Evolutionary conservation across 2,113 vertebrate species (phyloP), one percentile per base, ranked within the genome.

Genomic region (Varanus komodoensis): DNA sequence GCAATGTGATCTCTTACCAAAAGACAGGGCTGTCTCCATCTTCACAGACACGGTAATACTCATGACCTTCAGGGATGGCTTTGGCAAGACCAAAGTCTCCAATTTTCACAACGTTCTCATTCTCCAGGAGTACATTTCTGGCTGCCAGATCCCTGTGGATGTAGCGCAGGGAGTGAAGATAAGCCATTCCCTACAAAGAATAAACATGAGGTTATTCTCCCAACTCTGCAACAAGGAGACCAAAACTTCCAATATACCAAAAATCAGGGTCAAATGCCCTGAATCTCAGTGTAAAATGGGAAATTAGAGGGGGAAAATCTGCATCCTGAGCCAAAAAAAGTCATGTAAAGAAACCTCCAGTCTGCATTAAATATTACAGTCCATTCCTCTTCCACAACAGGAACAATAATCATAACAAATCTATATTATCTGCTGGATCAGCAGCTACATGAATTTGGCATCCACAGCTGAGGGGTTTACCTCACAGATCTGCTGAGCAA

Each of bases 21-120:
- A 97, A 99, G 29, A 99, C 98, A 0, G 99, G 99, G 91, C 98
- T 99, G 96, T 98, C 98, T 0, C 98, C 99, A 2, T 98, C 97
- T 92, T 99, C 98, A 1, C 97, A 96, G 3, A 99, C 98, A 0
- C 98, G 95, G 92, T 99, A 99, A 89, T 99, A 99, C 15, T 98
- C 97, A 0, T 97, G 97, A 21, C 98, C 98, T 87, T 99, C 98
- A 0, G 99, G 98, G 50, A 99, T 97, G 21, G 98, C 97, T 92
- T 99, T 99, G 50, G 98, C 98, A n/a, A 99, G 92, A 14, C 99
- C 99, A 19, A 99, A 99, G 91, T 99, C 99, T 0, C 98, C 99
- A 0, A 99, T 99, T 94, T 99, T 99, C 87, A 99, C 98, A 95
- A 98, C 93, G 7, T 91, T 95, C 67, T 98, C 97, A 21, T 98